These are phyloP conservation scores for Hydrophis major DNA, from an alignment of 2,797 vertebrate species.

Conservation along the genomic window DNA sequence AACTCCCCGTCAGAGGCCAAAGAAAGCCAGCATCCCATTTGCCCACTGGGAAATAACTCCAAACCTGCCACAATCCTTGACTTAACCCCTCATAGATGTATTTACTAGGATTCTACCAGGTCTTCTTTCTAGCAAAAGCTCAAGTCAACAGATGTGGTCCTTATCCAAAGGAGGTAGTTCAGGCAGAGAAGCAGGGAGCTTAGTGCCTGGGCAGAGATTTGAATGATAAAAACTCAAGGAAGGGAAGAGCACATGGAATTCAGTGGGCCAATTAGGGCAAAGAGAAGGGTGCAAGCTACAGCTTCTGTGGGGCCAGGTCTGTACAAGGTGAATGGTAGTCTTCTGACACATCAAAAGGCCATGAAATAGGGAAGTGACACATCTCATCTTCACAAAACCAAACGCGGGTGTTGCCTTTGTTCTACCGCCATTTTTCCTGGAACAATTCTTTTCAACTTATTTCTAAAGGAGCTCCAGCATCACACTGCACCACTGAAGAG, in stretches of 20 bases:
- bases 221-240: not conserved
- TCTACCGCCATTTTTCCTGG: not conserved
- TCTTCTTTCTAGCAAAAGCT: not conserved
- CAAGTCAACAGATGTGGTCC: not conserved
- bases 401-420: not conserved
- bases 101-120: not conserved
- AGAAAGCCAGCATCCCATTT: not conserved
- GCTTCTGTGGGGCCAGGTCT: not conserved
- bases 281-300: not conserved
- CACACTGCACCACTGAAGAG: rapidly evolving
- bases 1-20: slow-evolving; percentile 11
- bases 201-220: not conserved
- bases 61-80: not conserved
- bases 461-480: not conserved
- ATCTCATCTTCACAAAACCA: not conserved
- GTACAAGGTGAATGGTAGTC: not conserved
- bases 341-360: not conserved
- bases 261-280: not conserved
- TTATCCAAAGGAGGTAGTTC: not conserved
- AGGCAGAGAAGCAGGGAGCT: not conserved
- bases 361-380: not conserved
- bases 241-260: not conserved
- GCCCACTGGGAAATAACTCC: not conserved
- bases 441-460: not conserved
- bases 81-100: not conserved